Base-by-base conservation (phyloP, 2,888 invertebrate species). In the Sicus ferrugineus region DNA sequence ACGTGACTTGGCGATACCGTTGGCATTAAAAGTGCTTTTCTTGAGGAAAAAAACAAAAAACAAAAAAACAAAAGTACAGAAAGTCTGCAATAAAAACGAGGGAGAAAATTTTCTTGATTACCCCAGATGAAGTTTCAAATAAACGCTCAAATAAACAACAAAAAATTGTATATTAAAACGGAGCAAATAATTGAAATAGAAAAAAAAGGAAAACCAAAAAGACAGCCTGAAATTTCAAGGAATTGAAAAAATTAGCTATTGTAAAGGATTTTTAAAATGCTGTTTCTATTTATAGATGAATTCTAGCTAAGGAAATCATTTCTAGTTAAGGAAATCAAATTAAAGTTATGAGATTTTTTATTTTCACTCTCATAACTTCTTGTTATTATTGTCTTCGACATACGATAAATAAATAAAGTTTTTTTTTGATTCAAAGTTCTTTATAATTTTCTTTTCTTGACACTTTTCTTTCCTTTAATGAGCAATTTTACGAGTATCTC, bases 91-190 rank as follows among this genome's bases (percentile, higher is more conserved):
- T 14, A 30, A 63, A 26, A 54, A 52, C 21, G 19, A n/a, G 16
- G 7, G 19, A 3, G 28, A n/a, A 7, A 46, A 38, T 46, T 63
- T 69, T 67, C 69, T 72, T 72, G 71, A 72, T 72, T 68, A 66
- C 65, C 70, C 54, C n/a, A 61, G 65, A 34, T 66, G 58, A 38
- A 34, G 26, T 69, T 69, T 61, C 68, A 68, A 68, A 68, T 11
- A 50, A 54, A 54, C 11, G 38, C 14, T 46, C 21, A 48, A 31
- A 54, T 28, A 58, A 48, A 30, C 28, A 54, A 54, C 23, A 31
- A n/a, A 2, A 4, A 7, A 26, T 19, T 16, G 26, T 1, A 28
- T n/a, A 9, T 16, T 3, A 54, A 54, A 19, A 26, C 3, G 52
- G n/a, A 7, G 19, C 5, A 58, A 58, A 58, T 56, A 14, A 9